Evolutionary conservation across 1,140 invertebrate species (phyloP).

Genomic region (Sitophilus oryzae): DNA sequence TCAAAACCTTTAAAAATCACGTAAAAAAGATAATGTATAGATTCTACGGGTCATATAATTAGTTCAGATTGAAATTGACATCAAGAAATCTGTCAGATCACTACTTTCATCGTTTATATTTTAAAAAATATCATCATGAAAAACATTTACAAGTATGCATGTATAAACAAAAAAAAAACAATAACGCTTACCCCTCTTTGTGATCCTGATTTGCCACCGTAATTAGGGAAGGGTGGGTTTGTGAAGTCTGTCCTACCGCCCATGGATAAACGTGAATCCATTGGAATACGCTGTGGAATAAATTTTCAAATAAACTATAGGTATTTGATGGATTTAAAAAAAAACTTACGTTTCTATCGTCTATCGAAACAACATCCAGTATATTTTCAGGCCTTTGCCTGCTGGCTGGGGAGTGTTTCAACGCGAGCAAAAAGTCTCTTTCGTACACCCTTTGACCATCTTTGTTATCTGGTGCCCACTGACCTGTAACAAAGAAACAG

Average conservation of each 20-base stretch:
- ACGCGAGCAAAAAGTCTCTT: constrained; percentile 67
- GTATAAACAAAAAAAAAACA: neutral
- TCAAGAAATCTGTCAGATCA: constrained; percentile 43
- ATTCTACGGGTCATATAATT: constrained; percentile 22
- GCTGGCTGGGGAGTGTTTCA: constrained; percentile 68
- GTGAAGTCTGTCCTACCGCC: constrained; percentile 34
- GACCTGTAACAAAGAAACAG: constrained; percentile 50
- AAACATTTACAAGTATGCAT: neutral
- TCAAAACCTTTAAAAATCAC: neutral
- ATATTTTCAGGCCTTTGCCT: constrained; percentile 66
- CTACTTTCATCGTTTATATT: constrained; percentile 44
- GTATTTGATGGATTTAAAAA: neutral
- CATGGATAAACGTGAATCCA: constrained; percentile 30
- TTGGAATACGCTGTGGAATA: constrained; percentile 22
- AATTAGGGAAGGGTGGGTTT: constrained; percentile 30
- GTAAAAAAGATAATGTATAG: neutral
- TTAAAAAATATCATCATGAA: constrained; percentile 17
- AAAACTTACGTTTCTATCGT: constrained; percentile 32
- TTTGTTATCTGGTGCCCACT: constrained; percentile 80
- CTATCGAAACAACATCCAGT: constrained; percentile 27
- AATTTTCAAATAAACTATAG: neutral
- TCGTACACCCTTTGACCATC: constrained; percentile 78
- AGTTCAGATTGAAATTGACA: constrained; percentile 18
- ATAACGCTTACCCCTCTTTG: constrained; percentile 35
- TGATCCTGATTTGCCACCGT: constrained; percentile 32